These are phyloP conservation scores for Solenodon paradoxus DNA, from an alignment of 2,113 vertebrate genomes.

Conservation along the genomic window DNA sequence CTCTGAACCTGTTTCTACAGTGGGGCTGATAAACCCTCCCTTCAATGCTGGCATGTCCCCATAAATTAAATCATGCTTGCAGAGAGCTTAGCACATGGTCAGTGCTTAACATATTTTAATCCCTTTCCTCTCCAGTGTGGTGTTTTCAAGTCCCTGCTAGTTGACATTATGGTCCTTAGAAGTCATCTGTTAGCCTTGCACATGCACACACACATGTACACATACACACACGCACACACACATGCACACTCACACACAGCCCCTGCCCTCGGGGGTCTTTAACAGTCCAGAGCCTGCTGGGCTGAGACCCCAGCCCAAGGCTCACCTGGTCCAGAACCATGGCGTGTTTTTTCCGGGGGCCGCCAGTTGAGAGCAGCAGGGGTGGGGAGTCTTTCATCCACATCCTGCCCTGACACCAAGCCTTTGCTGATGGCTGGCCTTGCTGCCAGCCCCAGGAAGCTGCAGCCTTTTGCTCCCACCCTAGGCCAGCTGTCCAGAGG, in stretches of 20 bases:
- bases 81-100: background rate
- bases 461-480: background rate
- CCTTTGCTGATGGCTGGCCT: background rate
- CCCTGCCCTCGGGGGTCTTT: too few species aligned
- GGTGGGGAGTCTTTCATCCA: background rate
- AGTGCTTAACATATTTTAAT: background rate
- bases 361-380: background rate
- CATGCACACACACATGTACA: background rate
- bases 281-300: background rate
- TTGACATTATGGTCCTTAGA: background rate
- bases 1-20: background rate
- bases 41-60: background rate
- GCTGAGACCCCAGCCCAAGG: background rate
- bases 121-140: background rate
- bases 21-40: background rate
- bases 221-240: too few species aligned
- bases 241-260: too few species aligned
- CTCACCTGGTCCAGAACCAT: background rate
- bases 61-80: background rate
- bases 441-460: background rate
- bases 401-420: background rate
- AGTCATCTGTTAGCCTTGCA: background rate
- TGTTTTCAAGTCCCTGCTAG: background rate
- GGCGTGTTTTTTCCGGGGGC: background rate
- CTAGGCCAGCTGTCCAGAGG: background rate